Evolutionary conservation across 2,797 vertebrate genomes (phyloP), one percentile per base, ranked within the genome.

Genomic region (Hydrocynus forskahlii): DNA sequence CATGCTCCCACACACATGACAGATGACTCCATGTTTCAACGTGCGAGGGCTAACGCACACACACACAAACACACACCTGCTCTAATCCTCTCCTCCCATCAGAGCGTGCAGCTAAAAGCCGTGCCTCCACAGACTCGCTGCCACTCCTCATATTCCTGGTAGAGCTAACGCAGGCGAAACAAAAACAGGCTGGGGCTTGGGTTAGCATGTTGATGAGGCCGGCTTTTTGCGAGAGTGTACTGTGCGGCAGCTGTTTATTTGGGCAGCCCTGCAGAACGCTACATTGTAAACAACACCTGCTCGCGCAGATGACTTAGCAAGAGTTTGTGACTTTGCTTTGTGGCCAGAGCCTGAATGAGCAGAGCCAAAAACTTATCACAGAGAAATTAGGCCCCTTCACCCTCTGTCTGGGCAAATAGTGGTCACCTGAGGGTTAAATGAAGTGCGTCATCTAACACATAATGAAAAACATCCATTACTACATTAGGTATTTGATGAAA

Each of bases 211-310:
- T 83, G 71, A 83, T 85, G 78, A 78, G 40, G 62, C 48, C 23
- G 38, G 52, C 35, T 64, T 60, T 75, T 67, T 69, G 43, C 59
- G 70, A 35, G 62, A 48, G 74, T 55, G 45, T 68, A 35, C 21
- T 48, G 59, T 40, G 21, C n/a, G 83, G 81, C 86, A 86, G 86
- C 87, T 88, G 86, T 81, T 88, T 86, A 80, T 86, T 63, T 68
- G 72, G 69, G 78, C 75, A 82, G 59, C 68, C 40, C 84, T 78
- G 81, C 80, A 82, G 72, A 86, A 75, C 29, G 59, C 59, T 48
- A 71, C 64, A 75, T 76, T 82, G 84, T 88, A 88, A 88, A 87
- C 81, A 85, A 81, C 87, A 88, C 84, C 89, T 87, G 89, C 83
- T 85, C 82, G 63, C 52, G 23, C 75, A 67, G 72, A 63, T 40